Evolutionary conservation across 2,113 vertebrate genomes (phyloP).

Genomic region (Halichoeres trimaculatus): DNA sequence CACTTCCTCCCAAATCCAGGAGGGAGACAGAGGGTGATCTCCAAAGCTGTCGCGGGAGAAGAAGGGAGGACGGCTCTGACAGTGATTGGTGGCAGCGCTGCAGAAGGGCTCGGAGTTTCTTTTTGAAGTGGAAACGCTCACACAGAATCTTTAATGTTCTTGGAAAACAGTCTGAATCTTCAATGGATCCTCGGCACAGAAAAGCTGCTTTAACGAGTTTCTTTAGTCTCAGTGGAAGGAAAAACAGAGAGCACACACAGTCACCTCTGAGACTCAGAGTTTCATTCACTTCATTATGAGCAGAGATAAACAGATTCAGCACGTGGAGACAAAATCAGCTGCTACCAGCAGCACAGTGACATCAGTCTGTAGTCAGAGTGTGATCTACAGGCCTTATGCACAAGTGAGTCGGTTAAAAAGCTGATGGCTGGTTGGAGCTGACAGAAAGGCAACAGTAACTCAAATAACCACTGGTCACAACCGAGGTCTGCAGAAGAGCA

Average conservation of each 20-base stretch:
- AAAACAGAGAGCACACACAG: conserved; percentile 10
- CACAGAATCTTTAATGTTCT: conserved; percentile 72
- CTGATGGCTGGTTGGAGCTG: too few species aligned
- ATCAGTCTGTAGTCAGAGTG: too few species aligned
- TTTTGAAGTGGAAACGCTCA: conserved; percentile 70
- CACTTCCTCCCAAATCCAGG: conserved; percentile 46
- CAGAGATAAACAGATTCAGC: too few species aligned
- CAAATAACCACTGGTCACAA: too few species aligned
- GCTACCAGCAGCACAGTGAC: too few species aligned
- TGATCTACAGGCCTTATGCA: too few species aligned
- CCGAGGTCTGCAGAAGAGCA: too few species aligned
- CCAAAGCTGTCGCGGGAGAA: conserved; percentile 32
- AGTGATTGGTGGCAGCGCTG: conserved; percentile 56
- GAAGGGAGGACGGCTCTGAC: conserved; percentile 43
- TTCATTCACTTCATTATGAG: too few species aligned
- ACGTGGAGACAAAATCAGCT: too few species aligned
- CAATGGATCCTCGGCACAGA: conserved; percentile 33
- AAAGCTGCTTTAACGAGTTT: conserved; percentile 55
- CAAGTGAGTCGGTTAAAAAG: too few species aligned
- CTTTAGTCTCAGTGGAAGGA: conserved; percentile 3
- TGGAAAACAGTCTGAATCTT: conserved; percentile 63
- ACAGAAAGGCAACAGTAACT: too few species aligned
- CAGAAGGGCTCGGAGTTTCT: conserved; percentile 48
- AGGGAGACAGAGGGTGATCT: conserved; percentile 39
- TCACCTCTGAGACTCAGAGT: not conserved